Evolutionary conservation across 2,797 vertebrate genomes (phyloP), one percentile per base, ranked within the genome.

Genomic region (Phrynocephalus guinanensis): DNA sequence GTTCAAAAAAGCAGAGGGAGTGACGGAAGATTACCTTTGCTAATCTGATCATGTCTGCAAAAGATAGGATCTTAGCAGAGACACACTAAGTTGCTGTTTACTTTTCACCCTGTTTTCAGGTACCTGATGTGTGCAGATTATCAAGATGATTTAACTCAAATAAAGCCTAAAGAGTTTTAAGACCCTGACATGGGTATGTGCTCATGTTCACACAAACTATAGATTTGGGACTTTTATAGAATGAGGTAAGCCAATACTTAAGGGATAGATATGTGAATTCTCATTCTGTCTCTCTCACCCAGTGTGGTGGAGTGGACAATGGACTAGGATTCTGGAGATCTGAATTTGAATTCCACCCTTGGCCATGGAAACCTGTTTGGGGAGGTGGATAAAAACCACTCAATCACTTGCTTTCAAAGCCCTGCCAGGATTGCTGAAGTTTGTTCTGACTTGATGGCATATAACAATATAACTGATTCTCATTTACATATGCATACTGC

Each of bases 21-120:
- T 13, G n/a, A 15, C 56, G 50, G 8, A 72, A 50, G 20, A 63
- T 79, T 73, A 75, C 5, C 4, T 73, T 84, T 18, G 2, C 52
- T 79, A 78, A 82, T 87, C 52, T 79, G 66, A 44, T 60, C 38
- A 26, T 2, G 28, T 80, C 70, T 79, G 15, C 24, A 82, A 60
- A 78, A 83, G 84, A 66, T 72, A 82, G 8, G 24, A 83, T 79
- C 33, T 50, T 26, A 30, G 50, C 73, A 70, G 73, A 83, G 56
- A 28, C 67, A 89, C 48, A 77, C 2, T 8, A 68, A 38, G 38
- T 11, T 56, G 70, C 50, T 18, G 1, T 68, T 83, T 30, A 84
- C 50, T 52, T 22, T 4, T 87, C 15, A 30, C 50, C 10, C 78
- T 24, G 48, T 6, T 26, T 22, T 33, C 5, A 38, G 24, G 87